phyloP scores from a whole-genome alignment of 2,888 invertebrate genomes.

The Campopleginae sp. region DNA sequence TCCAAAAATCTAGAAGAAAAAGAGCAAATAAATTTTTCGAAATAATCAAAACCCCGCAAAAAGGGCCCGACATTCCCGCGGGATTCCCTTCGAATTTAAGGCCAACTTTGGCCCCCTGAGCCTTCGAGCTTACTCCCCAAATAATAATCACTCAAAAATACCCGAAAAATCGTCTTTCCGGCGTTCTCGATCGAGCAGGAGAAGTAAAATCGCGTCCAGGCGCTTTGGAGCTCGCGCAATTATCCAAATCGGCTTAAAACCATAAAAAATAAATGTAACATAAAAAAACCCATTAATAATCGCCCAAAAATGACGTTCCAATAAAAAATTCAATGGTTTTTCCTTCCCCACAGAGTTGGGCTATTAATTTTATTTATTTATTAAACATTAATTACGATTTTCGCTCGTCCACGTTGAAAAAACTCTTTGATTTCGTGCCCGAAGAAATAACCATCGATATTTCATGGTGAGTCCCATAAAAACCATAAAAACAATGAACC shows the following conservation, averaged over 20 bases:
- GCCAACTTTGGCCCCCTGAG: not conserved
- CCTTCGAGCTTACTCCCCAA: slow-evolving; percentile 43
- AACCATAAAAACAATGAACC: not conserved
- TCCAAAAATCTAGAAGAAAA: not conserved
- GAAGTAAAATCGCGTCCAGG: not conserved
- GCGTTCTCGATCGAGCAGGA: not conserved
- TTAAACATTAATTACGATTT: not conserved
- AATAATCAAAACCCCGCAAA: slow-evolving; percentile 1
- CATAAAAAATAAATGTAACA: slow-evolving; percentile 24
- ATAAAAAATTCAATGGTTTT: not conserved
- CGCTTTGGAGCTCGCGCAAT: slow-evolving; percentile 15
- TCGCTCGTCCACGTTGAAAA: not conserved
- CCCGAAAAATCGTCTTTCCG: not conserved
- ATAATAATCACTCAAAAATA: slow-evolving; percentile 39
- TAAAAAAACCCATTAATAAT: slow-evolving; percentile 23
- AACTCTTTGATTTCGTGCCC: not conserved
- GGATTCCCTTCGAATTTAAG: slow-evolving; percentile 2
- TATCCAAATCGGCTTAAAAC: slow-evolving; percentile 54
- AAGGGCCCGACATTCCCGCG: slow-evolving; percentile 44
- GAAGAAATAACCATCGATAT: not conserved
- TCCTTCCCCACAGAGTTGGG: not conserved
- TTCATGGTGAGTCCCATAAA: not conserved
- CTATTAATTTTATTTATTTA: not conserved
- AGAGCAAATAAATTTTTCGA: not conserved
- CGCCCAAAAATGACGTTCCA: not conserved